A percentile compares a stretch with the other conserved stretches of the same genome.
phyloP scores from a whole-genome alignment of 2,797 vertebrate genomes.

The Hirundo rustica region DNA sequence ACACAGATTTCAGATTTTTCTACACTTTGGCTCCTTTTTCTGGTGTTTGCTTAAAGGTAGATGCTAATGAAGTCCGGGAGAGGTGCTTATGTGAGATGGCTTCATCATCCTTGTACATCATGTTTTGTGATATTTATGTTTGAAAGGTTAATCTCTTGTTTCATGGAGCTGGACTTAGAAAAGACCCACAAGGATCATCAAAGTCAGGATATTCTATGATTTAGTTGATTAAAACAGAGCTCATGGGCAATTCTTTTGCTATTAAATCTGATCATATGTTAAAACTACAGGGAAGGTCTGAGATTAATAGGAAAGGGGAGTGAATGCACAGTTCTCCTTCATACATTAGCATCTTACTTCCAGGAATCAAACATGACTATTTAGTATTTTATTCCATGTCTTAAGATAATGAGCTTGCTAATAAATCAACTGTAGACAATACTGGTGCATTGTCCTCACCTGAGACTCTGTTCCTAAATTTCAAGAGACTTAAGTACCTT shows the following conservation, averaged over 20 bases:
- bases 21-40: background rate
- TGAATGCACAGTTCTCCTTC: background rate
- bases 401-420: background rate
- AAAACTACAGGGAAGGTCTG: background rate
- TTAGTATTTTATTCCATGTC: background rate
- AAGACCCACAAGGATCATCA: background rate
- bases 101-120: background rate
- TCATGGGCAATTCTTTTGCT: background rate
- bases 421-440: background rate
- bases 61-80: background rate
- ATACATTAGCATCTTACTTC: background rate
- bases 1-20: fast-evolving
- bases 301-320: background rate
- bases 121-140: background rate
- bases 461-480: background rate
- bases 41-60: background rate
- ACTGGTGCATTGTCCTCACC: background rate
- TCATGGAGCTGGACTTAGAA: background rate
- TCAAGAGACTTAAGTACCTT: background rate
- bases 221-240: background rate
- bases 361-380: background rate
- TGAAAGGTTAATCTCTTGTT: background rate
- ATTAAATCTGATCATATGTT: background rate
- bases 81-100: background rate
- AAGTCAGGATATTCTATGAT: background rate